These are phyloP conservation scores for Drosophila pectinifera DNA, from an alignment of 1,140 invertebrate species.

Conservation along the genomic window DNA sequence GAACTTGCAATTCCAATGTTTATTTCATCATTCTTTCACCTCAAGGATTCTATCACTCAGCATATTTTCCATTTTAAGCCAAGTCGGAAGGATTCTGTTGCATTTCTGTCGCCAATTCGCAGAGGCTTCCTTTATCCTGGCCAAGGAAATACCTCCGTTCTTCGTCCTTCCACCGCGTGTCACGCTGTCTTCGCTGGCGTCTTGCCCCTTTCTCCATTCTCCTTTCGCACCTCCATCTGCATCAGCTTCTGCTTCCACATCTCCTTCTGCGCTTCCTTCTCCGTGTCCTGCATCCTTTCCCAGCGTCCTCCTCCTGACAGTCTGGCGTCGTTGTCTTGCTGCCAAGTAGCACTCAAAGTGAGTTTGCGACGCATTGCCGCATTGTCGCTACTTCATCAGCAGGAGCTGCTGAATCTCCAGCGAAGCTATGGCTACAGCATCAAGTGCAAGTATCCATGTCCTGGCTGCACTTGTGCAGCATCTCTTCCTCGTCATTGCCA, in stretches of 20 bases:
- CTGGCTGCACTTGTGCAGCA: slow-evolving; percentile 73
- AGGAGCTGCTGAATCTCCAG: slow-evolving; percentile 37
- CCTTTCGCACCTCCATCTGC: slow-evolving; percentile 41
- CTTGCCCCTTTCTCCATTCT: slow-evolving; percentile 6
- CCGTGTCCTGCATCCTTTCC: slow-evolving; percentile 13
- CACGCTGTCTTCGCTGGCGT: slow-evolving; percentile 49
- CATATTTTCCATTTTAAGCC: background rate
- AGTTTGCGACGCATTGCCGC: slow-evolving; percentile 82
- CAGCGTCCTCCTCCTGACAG: slow-evolving; percentile 19
- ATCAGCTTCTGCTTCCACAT: slow-evolving; percentile 20
- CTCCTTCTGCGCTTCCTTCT: background rate
- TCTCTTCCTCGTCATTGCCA: slow-evolving; percentile 35
- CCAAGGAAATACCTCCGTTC: slow-evolving; percentile 11
- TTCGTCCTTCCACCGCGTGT: slow-evolving; percentile 38
- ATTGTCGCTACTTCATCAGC: slow-evolving; percentile 83
- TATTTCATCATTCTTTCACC: slow-evolving; percentile 4
- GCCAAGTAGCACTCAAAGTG: slow-evolving; percentile 80
- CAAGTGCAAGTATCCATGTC: slow-evolving; percentile 81
- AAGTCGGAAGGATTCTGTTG: slow-evolving; percentile 29
- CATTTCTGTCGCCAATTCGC: slow-evolving; percentile 29
- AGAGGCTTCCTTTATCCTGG: slow-evolving; percentile 38
- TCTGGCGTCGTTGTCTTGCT: slow-evolving; percentile 59
- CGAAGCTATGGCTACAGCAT: slow-evolving; percentile 44
- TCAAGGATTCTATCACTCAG: slow-evolving; percentile 4
- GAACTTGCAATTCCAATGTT: background rate